Conservation (phyloP, 2,888 invertebrate genomes). For the Drosophila pullipes region DNA sequence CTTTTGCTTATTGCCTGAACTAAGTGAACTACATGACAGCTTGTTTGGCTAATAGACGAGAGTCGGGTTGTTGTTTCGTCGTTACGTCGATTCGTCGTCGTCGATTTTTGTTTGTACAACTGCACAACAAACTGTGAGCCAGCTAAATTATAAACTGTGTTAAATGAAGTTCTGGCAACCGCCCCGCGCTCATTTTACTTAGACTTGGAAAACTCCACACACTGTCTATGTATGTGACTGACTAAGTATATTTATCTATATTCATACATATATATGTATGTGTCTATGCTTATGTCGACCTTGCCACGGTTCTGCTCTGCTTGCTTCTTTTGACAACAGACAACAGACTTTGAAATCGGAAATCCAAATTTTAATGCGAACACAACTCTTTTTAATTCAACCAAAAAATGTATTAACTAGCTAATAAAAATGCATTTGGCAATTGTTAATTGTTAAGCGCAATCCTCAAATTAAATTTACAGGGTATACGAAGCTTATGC, state of each 20-base stretch:
- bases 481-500: slow-evolving; percentile 13
- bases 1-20: slow-evolving; percentile 11
- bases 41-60: slow-evolving; percentile 47
- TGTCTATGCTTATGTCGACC: slow-evolving; percentile 45
- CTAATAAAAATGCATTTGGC: slow-evolving; percentile 30
- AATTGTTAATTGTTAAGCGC: slow-evolving; percentile 44
- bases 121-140: slow-evolving; percentile 31
- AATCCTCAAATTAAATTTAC: slow-evolving; percentile 1
- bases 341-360: slow-evolving; percentile 41
- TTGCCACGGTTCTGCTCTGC: slow-evolving; percentile 75
- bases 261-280: neutral
- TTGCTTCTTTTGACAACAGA: slow-evolving; percentile 59
- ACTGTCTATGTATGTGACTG: neutral
- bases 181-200: slow-evolving; percentile 4
- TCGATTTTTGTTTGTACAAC: slow-evolving; percentile 60
- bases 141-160: slow-evolving; percentile 56
- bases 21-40: slow-evolving; percentile 30
- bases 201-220: neutral
- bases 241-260: neutral
- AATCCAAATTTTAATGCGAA: slow-evolving; percentile 32
- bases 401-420: slow-evolving; percentile 3
- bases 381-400: slow-evolving; percentile 18
- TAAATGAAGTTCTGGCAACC: slow-evolving; percentile 62
- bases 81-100: neutral
- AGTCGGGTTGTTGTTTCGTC: slow-evolving; percentile 12